Percentiles rank a stretch among this genome's conserved stretches.
Conservation (phyloP, 2,888 invertebrate species). For the Scaptomyza reducta region DNA sequence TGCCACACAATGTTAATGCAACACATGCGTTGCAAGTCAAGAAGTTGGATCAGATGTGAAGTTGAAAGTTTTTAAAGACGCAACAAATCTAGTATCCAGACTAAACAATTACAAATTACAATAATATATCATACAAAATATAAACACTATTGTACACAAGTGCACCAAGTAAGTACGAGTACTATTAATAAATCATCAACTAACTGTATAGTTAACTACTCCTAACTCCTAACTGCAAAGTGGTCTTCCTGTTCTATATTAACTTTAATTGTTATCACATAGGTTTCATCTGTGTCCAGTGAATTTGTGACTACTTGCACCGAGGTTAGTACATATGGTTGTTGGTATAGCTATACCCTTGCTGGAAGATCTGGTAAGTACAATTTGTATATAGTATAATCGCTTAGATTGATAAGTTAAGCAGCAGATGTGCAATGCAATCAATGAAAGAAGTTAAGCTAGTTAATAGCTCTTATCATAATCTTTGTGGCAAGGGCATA, state of each 20-base stretch:
- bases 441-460: neutral
- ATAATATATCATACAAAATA: conserved; percentile 11
- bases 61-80: neutral
- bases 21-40: conserved; percentile 24
- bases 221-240: conserved; percentile 24
- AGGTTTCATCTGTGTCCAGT: conserved; percentile 13
- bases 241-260: neutral
- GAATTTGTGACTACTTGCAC: conserved; percentile 67
- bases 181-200: conserved; percentile 60
- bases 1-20: conserved; percentile 27
- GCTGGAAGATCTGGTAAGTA: neutral
- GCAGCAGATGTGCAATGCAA: no score
- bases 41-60: conserved; percentile 16
- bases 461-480: neutral
- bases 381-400: no score
- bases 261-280: conserved; percentile 40
- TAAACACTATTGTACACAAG: conserved; percentile 46
- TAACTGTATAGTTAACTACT: conserved; percentile 53
- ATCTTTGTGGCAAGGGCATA: conserved; percentile 23
- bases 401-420: neutral
- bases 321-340: conserved; percentile 63
- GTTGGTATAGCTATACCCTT: conserved; percentile 31
- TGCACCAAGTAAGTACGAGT: conserved; percentile 37
- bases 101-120: conserved; percentile 11
- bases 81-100: conserved; percentile 15